Evolutionary conservation across 1,140 invertebrate genomes (phyloP), one percentile per base, ranked within the genome.

Genomic region (Coenobita brevimanus): DNA sequence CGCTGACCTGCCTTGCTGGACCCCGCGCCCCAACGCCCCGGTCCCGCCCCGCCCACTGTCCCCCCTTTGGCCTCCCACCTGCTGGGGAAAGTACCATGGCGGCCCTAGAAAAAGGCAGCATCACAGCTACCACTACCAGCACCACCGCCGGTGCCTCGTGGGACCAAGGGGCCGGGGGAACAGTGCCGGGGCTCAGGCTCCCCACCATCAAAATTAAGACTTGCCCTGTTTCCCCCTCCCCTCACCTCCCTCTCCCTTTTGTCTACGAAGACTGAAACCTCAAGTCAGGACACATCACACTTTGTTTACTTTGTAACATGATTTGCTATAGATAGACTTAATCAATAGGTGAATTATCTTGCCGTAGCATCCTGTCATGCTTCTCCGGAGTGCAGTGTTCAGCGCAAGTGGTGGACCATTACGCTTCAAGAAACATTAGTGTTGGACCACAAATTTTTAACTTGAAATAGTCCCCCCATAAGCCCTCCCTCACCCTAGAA

Each of bases 281-380:
- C 84, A 87, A 87, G 84, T 87, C 84, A 87, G 84, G 84, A 87
- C 84, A 87, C 84, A 87, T 87, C 84, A 87, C 84, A 87, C 84
- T 80, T 80, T 80, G 75, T 87, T 87, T 87, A 80, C 84, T 87
- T 87, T 87, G 84, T 87, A 87, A 87, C 78, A 87, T 87, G 75
- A 87, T 87, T 87, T 87, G 84, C 84, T 87, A 87, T 87, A 87
- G 75, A 87, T 79, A 87, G 84, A 87, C 84, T 87, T 87, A 80
- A 80, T 73, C 79, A 87, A 76, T 87, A 87, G 78, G 84, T 87
- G 84, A 87, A 87, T 87, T 79, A 87, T 87, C 84, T 87, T 87
- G 84, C 84, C 69, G 84, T 80, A 80, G 64, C 36, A 57, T 87
- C 84, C 57, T 87, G 84, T 87, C 76, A 87, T 87, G 84, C 84